Evolutionary conservation across 2,797 vertebrate species (phyloP).

Genomic region (Anguilla pacifica): DNA sequence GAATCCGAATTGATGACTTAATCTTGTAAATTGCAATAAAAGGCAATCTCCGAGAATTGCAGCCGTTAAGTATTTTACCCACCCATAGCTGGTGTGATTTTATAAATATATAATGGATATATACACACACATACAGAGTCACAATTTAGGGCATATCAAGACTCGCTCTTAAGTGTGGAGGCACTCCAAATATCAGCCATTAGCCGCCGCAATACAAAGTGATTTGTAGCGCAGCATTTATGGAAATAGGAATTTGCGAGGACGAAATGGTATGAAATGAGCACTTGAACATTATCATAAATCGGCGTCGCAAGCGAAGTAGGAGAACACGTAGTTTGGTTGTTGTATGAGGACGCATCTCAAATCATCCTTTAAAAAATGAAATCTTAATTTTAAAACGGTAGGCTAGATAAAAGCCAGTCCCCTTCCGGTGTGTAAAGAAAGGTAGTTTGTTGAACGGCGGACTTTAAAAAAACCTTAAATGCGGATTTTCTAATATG

Average conservation of each 20-base stretch:
- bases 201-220: slow-evolving; percentile 75
- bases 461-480: background rate
- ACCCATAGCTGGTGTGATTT: slow-evolving; percentile 33
- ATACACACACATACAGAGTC: slow-evolving; percentile 30
- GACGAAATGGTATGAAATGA: slow-evolving; percentile 65
- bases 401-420: background rate
- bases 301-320: slow-evolving; percentile 17
- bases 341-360: slow-evolving; percentile 29
- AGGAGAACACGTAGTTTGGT: slow-evolving; percentile 16
- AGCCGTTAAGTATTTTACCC: slow-evolving; percentile 45
- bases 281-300: slow-evolving; percentile 29
- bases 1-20: slow-evolving; percentile 82
- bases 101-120: slow-evolving; percentile 37
- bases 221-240: slow-evolving; percentile 78
- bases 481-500: background rate
- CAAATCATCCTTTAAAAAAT: slow-evolving; percentile 27
- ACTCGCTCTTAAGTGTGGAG: slow-evolving; percentile 67
- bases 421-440: background rate
- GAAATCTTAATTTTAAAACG: slow-evolving; percentile 4
- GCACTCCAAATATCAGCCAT: slow-evolving; percentile 74
- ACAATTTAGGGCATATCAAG: slow-evolving; percentile 34
- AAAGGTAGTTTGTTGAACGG: background rate
- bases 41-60: slow-evolving; percentile 38
- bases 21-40: slow-evolving; percentile 83
- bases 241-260: slow-evolving; percentile 72